These are phyloP conservation scores for Agapornis canus DNA, from an alignment of 2,797 vertebrate genomes.

Conservation along the genomic window DNA sequence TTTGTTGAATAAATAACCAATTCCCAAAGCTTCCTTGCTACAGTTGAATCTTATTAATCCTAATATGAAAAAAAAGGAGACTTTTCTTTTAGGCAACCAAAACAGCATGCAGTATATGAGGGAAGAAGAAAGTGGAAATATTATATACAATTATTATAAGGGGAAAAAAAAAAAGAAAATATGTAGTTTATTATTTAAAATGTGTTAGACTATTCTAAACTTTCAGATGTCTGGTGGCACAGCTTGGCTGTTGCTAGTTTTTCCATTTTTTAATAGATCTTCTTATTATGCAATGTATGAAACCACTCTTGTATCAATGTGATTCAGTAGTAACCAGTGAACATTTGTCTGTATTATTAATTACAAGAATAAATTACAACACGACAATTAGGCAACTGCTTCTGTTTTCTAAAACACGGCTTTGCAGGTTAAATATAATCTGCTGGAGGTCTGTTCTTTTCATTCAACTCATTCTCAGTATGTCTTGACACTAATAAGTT, in stretches of 20 bases:
- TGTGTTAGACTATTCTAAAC: neutral
- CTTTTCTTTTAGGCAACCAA: neutral
- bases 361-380: neutral
- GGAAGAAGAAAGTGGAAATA: neutral
- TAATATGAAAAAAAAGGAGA: neutral
- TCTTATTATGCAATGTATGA: neutral
- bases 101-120: neutral
- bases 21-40: neutral
- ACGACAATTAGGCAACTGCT: neutral
- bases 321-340: neutral
- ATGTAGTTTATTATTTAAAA: neutral
- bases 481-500: neutral
- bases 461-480: neutral
- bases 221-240: neutral
- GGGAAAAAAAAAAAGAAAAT: neutral
- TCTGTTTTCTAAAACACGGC: neutral
- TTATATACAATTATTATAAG: neutral
- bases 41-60: neutral
- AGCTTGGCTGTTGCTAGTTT: neutral
- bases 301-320: neutral
- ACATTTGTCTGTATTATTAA: neutral
- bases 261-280: neutral
- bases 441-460: neutral
- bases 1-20: conserved; percentile 45
- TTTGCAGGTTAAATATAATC: neutral